Percentiles rank a stretch among this genome's conserved stretches.
These are phyloP conservation scores for Drosophila koepferae DNA, from an alignment of 2,888 invertebrate species.

Conservation along the genomic window DNA sequence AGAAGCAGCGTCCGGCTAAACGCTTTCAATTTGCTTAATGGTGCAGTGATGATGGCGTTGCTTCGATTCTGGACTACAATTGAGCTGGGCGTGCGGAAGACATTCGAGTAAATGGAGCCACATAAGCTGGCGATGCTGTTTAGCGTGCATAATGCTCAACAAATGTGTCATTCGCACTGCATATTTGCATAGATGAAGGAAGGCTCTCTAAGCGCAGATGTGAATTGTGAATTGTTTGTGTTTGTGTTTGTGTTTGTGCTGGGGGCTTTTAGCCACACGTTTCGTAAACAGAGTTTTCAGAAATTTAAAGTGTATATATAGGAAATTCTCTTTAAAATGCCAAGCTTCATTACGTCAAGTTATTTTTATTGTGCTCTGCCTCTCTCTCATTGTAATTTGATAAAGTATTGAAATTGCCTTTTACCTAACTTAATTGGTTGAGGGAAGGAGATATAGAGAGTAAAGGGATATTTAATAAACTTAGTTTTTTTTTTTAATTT, in stretches of 20 bases:
- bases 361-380: not conserved
- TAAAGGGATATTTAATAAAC: no score
- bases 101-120: constrained; percentile 38
- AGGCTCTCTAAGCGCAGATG: not conserved
- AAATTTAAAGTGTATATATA: not conserved
- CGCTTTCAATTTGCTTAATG: constrained; percentile 79
- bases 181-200: constrained; percentile 56
- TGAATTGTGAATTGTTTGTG: not conserved
- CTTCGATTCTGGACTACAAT: constrained; percentile 58
- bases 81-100: constrained; percentile 67
- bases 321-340: not conserved
- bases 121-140: constrained; percentile 35
- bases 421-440: no score
- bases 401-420: no score
- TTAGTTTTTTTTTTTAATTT: no score
- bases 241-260: no score
- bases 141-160: constrained; percentile 47
- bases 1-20: constrained; percentile 72
- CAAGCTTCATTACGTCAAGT: no score
- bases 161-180: constrained; percentile 66
- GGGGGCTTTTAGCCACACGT: not conserved
- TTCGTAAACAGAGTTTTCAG: not conserved
- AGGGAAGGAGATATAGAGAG: no score
- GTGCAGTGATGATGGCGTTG: constrained; percentile 54
- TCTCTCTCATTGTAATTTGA: not conserved